phyloP scores from a whole-genome alignment of 2,888 invertebrate species.

The Phengaris arion region DNA sequence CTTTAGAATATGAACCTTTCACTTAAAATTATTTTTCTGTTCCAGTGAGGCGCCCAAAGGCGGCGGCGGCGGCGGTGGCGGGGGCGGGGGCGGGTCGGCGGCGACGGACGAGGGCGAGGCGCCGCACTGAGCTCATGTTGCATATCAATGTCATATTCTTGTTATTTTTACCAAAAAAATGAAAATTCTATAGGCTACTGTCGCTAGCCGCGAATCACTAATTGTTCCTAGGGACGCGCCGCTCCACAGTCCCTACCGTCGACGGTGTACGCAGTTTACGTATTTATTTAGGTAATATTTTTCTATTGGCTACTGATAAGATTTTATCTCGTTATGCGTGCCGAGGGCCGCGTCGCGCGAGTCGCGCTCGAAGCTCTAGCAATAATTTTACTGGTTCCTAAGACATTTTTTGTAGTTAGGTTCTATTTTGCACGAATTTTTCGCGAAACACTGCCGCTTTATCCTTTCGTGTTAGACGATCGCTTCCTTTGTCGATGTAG shows the following conservation, averaged over 20 bases:
- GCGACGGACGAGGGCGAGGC: conserved; percentile 49
- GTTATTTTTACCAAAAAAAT: conserved; percentile 70
- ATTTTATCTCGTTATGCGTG: conserved; percentile 72
- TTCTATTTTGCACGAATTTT: conserved; percentile 75
- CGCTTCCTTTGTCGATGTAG: conserved; percentile 68
- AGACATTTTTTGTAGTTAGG: conserved; percentile 78
- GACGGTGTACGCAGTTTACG: conserved; percentile 53
- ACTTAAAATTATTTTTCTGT: conserved; percentile 29
- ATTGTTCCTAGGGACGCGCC: conserved; percentile 44
- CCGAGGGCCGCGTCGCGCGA: conserved; percentile 53
- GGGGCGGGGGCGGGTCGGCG: conserved; percentile 44
- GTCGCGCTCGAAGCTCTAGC: conserved; percentile 72
- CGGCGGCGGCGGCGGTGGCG: conserved; percentile 42
- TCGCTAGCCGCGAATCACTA: conserved; percentile 21
- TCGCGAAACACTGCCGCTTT: conserved; percentile 77
- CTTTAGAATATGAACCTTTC: too few species aligned
- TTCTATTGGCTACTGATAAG: conserved; percentile 79
- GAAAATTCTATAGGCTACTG: conserved; percentile 40
- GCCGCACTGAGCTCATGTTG: conserved; percentile 54
- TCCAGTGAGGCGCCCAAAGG: conserved; percentile 58
- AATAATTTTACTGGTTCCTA: conserved; percentile 80
- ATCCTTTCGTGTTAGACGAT: conserved; percentile 62
- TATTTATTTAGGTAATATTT: conserved; percentile 80
- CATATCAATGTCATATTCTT: conserved; percentile 71
- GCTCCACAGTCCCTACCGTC: conserved; percentile 41